These are phyloP conservation scores for Hippasteria phrygiana DNA, from an alignment of 53 echinoderm and acorn worm species.

Conservation along the genomic window DNA sequence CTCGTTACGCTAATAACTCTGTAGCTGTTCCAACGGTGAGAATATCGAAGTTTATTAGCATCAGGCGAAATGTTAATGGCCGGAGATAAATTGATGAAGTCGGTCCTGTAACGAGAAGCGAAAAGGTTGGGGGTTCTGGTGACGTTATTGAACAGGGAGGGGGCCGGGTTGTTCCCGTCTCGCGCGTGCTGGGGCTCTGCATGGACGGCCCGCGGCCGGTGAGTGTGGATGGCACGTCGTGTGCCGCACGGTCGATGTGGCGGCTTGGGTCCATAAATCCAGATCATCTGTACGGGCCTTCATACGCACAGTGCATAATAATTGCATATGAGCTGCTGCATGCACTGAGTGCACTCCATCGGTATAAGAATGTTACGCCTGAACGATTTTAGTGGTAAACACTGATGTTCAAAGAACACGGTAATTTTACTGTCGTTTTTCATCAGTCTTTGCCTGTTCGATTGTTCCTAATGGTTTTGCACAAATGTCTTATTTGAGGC, in stretches of 20 bases:
- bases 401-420: too few relatives aligned
- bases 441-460: too few relatives aligned
- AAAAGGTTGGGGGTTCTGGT: not conserved
- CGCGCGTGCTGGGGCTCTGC: slow-evolving; percentile 4
- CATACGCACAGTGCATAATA: too few relatives aligned
- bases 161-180: not conserved
- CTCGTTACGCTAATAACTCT: slow-evolving; percentile 2
- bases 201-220: not conserved
- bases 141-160: not conserved
- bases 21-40: not conserved
- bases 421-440: too few relatives aligned
- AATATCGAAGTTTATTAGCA: slow-evolving; percentile 36
- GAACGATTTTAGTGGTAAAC: too few relatives aligned
- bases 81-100: slow-evolving; percentile 17
- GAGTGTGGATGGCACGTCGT: not conserved
- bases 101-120: not conserved
- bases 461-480: too few relatives aligned
- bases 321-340: too few relatives aligned
- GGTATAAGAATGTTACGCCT: too few relatives aligned
- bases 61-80: slow-evolving; percentile 16
- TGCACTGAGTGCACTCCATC: too few relatives aligned
- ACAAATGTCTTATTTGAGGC: too few relatives aligned
- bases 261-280: too few relatives aligned
- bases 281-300: too few relatives aligned
- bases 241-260: not conserved